Evolutionary conservation across 2,113 vertebrate species (phyloP).

Genomic region (Emberiza fucata): DNA sequence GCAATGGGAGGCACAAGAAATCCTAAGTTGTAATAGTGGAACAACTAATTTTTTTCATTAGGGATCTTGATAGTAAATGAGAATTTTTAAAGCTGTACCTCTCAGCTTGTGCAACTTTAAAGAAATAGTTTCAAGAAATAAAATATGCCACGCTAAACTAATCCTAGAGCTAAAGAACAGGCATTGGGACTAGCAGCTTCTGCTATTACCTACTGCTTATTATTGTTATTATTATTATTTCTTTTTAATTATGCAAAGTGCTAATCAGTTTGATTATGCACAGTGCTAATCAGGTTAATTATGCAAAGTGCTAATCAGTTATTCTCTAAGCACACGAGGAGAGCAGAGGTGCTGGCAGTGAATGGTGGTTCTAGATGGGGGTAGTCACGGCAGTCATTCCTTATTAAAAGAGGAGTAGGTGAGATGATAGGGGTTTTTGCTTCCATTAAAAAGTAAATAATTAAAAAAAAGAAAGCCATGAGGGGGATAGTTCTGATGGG

Average conservation of each 20-base stretch:
- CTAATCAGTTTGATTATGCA: slow-evolving; percentile 90
- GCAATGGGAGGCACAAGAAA: not conserved
- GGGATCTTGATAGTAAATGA: not conserved
- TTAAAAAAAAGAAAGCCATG: not conserved
- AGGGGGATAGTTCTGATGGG: slow-evolving; percentile 59
- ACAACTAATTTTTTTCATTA: not conserved
- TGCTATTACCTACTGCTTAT: slow-evolving; percentile 84
- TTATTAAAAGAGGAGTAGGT: slow-evolving; percentile 78
- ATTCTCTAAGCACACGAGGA: slow-evolving; percentile 83
- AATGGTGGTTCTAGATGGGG: slow-evolving; percentile 80
- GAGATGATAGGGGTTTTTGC: slow-evolving; percentile 70
- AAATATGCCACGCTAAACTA: slow-evolving; percentile 66
- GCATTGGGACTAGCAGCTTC: slow-evolving; percentile 76
- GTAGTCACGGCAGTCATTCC: slow-evolving; percentile 82
- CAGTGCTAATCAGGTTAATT: slow-evolving; percentile 89
- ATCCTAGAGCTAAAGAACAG: slow-evolving; percentile 71
- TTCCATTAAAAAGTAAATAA: slow-evolving; percentile 64
- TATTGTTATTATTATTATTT: slow-evolving; percentile 88
- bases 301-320: slow-evolving; percentile 90
- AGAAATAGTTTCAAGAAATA: slow-evolving; percentile 55
- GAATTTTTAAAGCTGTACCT: not conserved
- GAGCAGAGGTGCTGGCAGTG: slow-evolving; percentile 83
- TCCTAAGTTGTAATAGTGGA: not conserved
- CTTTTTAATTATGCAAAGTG: slow-evolving; percentile 89
- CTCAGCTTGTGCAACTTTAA: slow-evolving; percentile 40